phyloP scores from a whole-genome alignment of 2,888 invertebrate genomes.

The Buathra laborator region DNA sequence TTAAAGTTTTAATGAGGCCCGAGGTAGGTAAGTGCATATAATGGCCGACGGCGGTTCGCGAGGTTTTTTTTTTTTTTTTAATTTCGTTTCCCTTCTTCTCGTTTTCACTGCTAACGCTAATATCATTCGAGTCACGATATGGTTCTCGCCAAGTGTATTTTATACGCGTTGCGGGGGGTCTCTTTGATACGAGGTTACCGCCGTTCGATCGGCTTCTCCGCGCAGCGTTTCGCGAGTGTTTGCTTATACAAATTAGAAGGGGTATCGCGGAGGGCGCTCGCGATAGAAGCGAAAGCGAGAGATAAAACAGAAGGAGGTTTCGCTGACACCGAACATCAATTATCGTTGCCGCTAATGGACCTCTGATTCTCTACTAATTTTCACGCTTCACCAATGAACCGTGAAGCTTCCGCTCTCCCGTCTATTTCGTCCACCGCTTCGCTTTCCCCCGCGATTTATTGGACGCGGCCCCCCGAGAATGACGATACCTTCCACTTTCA shows the following conservation, averaged over 20 bases:
- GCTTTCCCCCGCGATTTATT: slow-evolving; percentile 9
- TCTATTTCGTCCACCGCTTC: neutral
- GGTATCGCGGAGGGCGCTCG: neutral
- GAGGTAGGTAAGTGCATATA: slow-evolving; percentile 10
- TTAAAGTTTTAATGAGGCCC: slow-evolving; percentile 64
- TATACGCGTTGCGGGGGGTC: neutral
- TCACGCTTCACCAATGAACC: slow-evolving; percentile 69
- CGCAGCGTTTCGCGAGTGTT: neutral
- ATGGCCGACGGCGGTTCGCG: slow-evolving; percentile 1
- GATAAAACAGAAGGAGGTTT: slow-evolving; percentile 46
- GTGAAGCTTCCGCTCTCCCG: slow-evolving; percentile 61
- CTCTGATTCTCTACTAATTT: slow-evolving; percentile 73
- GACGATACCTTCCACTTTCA: slow-evolving; percentile 24
- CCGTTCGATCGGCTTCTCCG: slow-evolving; percentile 12
- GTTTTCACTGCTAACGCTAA: neutral
- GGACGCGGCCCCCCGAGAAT: neutral
- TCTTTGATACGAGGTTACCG: neutral
- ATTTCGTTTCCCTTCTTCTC: neutral
- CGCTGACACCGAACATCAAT: slow-evolving; percentile 75
- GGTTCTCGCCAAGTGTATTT: neutral
- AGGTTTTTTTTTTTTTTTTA: slow-evolving; percentile 1
- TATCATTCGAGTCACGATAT: neutral
- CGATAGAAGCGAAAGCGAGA: neutral
- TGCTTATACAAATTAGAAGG: slow-evolving; percentile 18
- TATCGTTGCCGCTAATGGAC: slow-evolving; percentile 71